Base-by-base conservation (phyloP, 2,888 invertebrate species). In the Darwinula stevensoni region DNA sequence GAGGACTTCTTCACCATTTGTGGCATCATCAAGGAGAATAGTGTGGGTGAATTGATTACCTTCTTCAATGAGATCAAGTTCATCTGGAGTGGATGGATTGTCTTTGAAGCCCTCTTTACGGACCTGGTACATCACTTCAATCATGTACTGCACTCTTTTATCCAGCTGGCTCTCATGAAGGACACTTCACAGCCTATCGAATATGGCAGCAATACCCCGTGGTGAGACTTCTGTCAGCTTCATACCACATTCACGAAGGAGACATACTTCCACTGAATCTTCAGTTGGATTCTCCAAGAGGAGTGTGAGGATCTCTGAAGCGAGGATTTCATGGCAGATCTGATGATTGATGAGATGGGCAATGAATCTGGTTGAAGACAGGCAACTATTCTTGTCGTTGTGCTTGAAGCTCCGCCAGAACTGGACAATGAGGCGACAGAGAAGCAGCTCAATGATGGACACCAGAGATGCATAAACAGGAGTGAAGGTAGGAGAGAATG, bases 71-170 rank as follows among this genome's bases (percentile, higher is more conserved):
- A 94, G 56, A 50, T 97, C 94, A 36, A 97, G 54, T 36, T 84
- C 84, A 41, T 74, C 70, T 28, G 70, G 58, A 16, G 97, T 61
- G 0, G 84, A 67, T 2, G 71, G 74, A 48, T 82, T 75, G 49
- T 88, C 88, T 51, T 80, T n/a, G n/a, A 94, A 97, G 4, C 80
- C 80, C 52, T 94, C 94, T 47, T 94, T 94, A 43, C 94, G 64
- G 33, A 94, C 49, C 27, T 56, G 55, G 46, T 59, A 57, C 45
- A 59, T 36, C n/a, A 36, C 36, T 30, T 28, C 94, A 44, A 97
- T 84, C 94, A 97, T 97, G 48, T 97, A 97, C 53, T 91, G 88
- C 38, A 51, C 63, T 34, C 94, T 63, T 44, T 72, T 73, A 44
- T 91, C 88, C 33, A 97, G 52, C 43, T 71, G 66, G 0, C 76